Conservation (phyloP, 92 coral and sea anemone species). For the Epizoanthus fatuus region DNA sequence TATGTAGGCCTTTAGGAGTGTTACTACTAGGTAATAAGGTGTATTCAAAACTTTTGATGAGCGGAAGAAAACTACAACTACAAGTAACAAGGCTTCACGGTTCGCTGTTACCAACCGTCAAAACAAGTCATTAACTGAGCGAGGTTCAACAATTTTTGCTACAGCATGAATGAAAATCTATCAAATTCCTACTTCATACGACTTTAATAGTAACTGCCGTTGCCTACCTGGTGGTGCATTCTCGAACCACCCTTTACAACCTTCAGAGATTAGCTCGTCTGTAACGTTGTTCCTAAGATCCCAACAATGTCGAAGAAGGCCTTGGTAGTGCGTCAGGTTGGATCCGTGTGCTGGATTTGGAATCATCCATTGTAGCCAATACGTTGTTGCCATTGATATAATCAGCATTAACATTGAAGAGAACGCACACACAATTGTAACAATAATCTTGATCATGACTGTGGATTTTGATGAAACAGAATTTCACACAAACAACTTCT, state of each 20-base stretch:
- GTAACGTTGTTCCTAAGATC: slow-evolving; percentile 82
- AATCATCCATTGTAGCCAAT: slow-evolving; percentile 92
- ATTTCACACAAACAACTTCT: slow-evolving; percentile 11
- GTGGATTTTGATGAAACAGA: slow-evolving; percentile 5
- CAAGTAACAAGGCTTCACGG: too few species aligned
- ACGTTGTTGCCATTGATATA: slow-evolving; percentile 92
- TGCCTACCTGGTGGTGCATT: slow-evolving; percentile 35
- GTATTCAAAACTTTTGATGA: too few species aligned
- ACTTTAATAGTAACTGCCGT: neutral
- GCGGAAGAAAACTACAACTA: too few species aligned
- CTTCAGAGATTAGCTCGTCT: slow-evolving; percentile 55
- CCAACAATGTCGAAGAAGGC: slow-evolving; percentile 81
- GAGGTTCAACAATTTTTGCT: neutral
- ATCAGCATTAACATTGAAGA: slow-evolving; percentile 93
- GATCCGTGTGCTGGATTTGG: slow-evolving; percentile 60
- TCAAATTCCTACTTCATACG: neutral
- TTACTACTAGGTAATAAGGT: too few species aligned
- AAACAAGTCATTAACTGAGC: too few species aligned
- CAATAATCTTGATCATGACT: slow-evolving; percentile 95
- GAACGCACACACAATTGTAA: slow-evolving; percentile 90
- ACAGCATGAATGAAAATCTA: neutral
- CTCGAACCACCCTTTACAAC: slow-evolving; percentile 34
- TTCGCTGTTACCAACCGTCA: too few species aligned
- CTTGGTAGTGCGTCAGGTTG: slow-evolving; percentile 80
- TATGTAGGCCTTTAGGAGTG: too few species aligned